Evolutionary conservation across 2,113 vertebrate species (phyloP).

Genomic region (Marmota monax): DNA sequence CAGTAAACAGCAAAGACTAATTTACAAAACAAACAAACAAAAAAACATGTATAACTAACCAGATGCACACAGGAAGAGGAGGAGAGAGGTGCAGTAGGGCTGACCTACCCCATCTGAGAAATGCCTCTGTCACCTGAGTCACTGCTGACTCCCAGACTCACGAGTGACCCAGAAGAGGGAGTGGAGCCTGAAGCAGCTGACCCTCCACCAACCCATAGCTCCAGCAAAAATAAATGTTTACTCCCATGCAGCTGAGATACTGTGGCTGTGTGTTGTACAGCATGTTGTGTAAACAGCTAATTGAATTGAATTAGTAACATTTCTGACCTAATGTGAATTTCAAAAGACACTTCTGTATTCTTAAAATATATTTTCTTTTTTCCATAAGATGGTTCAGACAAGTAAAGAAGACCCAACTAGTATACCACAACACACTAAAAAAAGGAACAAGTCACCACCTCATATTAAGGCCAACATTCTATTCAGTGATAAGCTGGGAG

Average conservation of each 20-base stretch:
- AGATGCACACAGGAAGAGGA: background rate
- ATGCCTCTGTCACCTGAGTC: background rate
- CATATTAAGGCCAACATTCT: background rate
- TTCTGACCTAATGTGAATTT: slow-evolving; percentile 4
- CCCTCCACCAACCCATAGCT: background rate
- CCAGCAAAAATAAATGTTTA: background rate
- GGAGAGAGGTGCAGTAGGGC: background rate
- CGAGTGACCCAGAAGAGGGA: background rate
- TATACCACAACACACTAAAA: background rate
- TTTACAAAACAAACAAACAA: background rate
- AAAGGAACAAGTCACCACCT: background rate
- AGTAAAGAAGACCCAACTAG: background rate
- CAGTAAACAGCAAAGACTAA: slow-evolving; percentile 15
- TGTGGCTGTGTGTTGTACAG: background rate
- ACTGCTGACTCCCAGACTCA: background rate
- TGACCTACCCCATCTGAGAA: background rate
- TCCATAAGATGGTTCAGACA: background rate
- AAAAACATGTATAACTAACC: background rate
- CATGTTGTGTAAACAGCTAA: background rate
- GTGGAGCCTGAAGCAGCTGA: background rate
- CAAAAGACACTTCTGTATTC: background rate
- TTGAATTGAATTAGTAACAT: background rate
- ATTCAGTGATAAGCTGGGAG: background rate
- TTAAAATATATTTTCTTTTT: background rate
- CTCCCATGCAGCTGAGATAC: background rate